Evolutionary conservation across 2,888 invertebrate genomes (phyloP).

Genomic region (Neoitamus cyanurus): DNA sequence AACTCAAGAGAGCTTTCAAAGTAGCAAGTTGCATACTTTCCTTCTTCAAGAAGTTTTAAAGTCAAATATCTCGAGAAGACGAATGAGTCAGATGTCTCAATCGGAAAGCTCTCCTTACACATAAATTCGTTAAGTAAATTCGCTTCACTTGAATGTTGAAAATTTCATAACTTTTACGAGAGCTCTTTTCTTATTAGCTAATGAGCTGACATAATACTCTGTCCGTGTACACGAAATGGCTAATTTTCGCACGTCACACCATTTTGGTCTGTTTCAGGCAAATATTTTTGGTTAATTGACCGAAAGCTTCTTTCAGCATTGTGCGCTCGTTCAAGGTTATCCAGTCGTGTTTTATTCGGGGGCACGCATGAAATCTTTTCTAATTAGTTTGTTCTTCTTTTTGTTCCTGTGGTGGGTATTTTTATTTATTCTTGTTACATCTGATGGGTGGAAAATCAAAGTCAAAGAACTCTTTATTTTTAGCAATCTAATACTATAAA

Average conservation of each 20-base stretch:
- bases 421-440: neutral
- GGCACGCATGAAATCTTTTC: neutral
- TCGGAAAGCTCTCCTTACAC: neutral
- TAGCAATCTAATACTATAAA: neutral
- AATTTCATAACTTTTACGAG: neutral
- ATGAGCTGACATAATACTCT: neutral
- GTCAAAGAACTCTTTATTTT: neutral
- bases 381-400: neutral
- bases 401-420: neutral
- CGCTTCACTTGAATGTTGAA: neutral
- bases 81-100: neutral
- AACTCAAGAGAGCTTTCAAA: neutral
- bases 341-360: neutral
- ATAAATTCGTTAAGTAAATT: neutral
- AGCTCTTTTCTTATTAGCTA: neutral
- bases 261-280: neutral
- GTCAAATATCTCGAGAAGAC: neutral
- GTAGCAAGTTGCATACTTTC: neutral
- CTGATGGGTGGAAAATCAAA: neutral
- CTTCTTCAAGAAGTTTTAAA: neutral
- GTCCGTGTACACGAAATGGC: neutral
- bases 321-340: neutral
- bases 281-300: neutral
- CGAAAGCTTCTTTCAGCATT: neutral
- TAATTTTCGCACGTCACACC: neutral